phyloP scores from a whole-genome alignment of 2,113 vertebrate genomes.

The Toxotes jaculatrix region DNA sequence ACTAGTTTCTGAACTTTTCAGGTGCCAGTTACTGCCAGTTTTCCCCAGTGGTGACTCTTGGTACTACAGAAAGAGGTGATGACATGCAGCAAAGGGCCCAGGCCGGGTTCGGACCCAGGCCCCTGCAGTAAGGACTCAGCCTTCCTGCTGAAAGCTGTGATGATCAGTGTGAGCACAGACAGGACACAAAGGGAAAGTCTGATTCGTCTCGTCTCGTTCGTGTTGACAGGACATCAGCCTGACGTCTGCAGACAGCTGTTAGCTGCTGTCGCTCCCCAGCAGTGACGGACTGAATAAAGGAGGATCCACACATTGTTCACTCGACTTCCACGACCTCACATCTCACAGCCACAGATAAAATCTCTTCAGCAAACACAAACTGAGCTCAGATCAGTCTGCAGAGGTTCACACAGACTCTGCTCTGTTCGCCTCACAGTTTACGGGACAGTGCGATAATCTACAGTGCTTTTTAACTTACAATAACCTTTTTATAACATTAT shows the following conservation, averaged over 20 bases:
- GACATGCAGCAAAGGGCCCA: too few relatives aligned
- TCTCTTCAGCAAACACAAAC: neutral
- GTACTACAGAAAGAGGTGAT: neutral
- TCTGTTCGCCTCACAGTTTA: too few relatives aligned
- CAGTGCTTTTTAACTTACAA: too few relatives aligned
- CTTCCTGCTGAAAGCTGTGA: neutral
- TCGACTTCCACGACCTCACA: neutral
- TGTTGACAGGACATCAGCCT: neutral
- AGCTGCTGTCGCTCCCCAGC: neutral
- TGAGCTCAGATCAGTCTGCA: neutral
- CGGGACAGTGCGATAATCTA: too few relatives aligned
- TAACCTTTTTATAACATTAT: too few relatives aligned
- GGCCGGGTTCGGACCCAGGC: too few relatives aligned
- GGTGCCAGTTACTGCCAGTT: neutral
- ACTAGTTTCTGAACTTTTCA: neutral
- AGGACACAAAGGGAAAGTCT: neutral
- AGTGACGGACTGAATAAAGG: neutral
- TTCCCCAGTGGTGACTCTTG: neutral
- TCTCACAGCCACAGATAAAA: neutral
- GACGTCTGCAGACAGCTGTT: neutral
- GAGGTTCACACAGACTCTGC: too few relatives aligned
- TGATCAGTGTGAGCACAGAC: neutral
- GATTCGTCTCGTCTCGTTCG: neutral
- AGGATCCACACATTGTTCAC: neutral
- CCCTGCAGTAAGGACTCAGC: too few relatives aligned